Evolutionary conservation across 2,113 vertebrate species (phyloP), one percentile per base, ranked within the genome.

Genomic region (Bothrops jararaca): DNA sequence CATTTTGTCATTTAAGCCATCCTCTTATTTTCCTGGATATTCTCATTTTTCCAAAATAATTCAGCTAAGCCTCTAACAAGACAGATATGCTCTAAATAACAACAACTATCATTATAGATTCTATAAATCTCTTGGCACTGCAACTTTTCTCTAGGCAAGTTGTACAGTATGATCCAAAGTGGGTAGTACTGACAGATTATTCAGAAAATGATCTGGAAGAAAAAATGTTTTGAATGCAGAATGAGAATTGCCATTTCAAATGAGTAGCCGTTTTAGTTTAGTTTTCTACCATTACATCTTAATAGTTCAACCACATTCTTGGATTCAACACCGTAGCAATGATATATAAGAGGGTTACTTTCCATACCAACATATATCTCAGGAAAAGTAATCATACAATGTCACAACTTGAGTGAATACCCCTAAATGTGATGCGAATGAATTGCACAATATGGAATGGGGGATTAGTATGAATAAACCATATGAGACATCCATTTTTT

Each of bases 31-130:
- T 96, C 94, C 93, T 96, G 92, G 90, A 96, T 54, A 89, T 93
- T 93, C 48, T 95, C 45, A 64, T 86, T 86, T 56, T 42, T 94
- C 80, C 53, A 0, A 91, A 95, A 95, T 96, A 96, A 97, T 94
- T 93, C 29, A 95, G 93, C 91, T 93, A 93, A 95, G 94, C 95
- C 93, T 93, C 26, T 94, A 91, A 92, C 92, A 95, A 96, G 96
- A 97, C 96, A 96, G 95, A 94, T 96, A 91, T 1, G 93, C 95
- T 96, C 96, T 96, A 93, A 96, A 95, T 69, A 92, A 95, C 94
- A 93, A 92, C 94, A 93, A 95, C 94, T 95, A 92, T 95, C 91
- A 92, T 85, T 95, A 95, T 93, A 92, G 89, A 94, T 94, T 91
- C 88, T 91, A 96, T 95, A 96, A 89, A 96, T 89, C n/a, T 94